Evolutionary conservation across 1,140 invertebrate species (phyloP).

Genomic region (Drosophila oshimai): DNA sequence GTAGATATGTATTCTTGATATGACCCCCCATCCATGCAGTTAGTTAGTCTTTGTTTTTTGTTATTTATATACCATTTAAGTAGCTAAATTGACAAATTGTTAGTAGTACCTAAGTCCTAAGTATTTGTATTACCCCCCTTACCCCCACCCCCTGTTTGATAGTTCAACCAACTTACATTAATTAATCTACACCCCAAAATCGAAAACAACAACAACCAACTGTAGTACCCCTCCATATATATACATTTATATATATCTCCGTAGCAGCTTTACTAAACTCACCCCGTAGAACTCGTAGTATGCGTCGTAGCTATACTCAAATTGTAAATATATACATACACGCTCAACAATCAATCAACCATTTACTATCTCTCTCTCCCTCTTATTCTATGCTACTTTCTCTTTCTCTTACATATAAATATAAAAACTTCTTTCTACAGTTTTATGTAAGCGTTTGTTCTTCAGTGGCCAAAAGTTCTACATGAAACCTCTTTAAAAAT

Average conservation of each 20-base stretch:
- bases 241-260: conserved; percentile 40
- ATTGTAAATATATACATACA: conserved; percentile 72
- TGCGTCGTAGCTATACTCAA: conserved; percentile 68
- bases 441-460: conserved; percentile 63
- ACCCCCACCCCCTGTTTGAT: background rate
- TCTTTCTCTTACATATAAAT: conserved; percentile 51
- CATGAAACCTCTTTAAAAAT: conserved; percentile 55
- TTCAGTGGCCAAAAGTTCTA: conserved; percentile 55
- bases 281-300: conserved; percentile 70
- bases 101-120: conserved; percentile 38
- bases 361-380: conserved; percentile 46
- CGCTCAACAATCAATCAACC: conserved; percentile 58
- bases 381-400: conserved; percentile 44
- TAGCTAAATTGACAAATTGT: conserved; percentile 35
- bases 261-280: conserved; percentile 80
- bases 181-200: conserved; percentile 31
- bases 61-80: conserved; percentile 18
- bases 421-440: conserved; percentile 29
- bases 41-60: conserved; percentile 26
- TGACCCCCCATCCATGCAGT: conserved; percentile 32
- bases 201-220: conserved; percentile 22
- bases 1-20: conserved; percentile 13
- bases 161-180: conserved; percentile 31
- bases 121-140: conserved; percentile 20
- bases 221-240: conserved; percentile 24